These are phyloP conservation scores for Picathartes gymnocephalus DNA, from an alignment of 2,113 vertebrate species.

Conservation along the genomic window DNA sequence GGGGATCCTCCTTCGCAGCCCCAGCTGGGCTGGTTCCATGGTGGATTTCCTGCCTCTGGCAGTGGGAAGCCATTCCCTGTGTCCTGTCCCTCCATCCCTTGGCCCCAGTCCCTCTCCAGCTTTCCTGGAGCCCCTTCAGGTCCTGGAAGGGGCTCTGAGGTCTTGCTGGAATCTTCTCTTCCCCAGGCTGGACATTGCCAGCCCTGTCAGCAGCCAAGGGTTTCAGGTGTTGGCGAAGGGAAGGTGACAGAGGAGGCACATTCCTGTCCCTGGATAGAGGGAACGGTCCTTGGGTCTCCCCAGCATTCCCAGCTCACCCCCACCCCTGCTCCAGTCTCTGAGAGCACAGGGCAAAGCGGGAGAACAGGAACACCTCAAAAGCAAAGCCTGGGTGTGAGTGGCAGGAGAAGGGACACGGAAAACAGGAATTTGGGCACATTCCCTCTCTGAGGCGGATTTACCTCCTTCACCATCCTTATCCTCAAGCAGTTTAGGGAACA, in stretches of 20 bases:
- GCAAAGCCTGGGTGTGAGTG: neutral
- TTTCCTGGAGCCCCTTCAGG: neutral
- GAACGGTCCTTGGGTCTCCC: too few species aligned
- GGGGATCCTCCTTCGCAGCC: neutral
- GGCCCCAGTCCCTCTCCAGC: neutral
- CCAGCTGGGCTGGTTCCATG: fast-evolving
- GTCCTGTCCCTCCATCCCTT: neutral
- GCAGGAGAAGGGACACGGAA: neutral
- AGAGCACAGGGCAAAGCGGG: fast-evolving
- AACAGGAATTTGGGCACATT: neutral
- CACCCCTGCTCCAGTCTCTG: neutral
- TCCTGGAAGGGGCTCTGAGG: fast-evolving
- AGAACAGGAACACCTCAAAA: fast-evolving
- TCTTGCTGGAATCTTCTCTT: neutral
- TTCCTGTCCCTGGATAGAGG: neutral
- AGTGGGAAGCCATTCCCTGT: neutral
- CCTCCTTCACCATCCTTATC: neutral
- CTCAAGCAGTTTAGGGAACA: neutral
- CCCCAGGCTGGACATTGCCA: neutral
- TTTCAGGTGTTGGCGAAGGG: neutral
- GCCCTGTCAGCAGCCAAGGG: neutral
- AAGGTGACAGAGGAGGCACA: neutral
- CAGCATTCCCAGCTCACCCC: fast-evolving
- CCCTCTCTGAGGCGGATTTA: neutral
- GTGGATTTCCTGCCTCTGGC: neutral